Evolutionary conservation across 1,140 invertebrate species (phyloP), one percentile per base, ranked within the genome.

Genomic region (Littorina saxatilis): DNA sequence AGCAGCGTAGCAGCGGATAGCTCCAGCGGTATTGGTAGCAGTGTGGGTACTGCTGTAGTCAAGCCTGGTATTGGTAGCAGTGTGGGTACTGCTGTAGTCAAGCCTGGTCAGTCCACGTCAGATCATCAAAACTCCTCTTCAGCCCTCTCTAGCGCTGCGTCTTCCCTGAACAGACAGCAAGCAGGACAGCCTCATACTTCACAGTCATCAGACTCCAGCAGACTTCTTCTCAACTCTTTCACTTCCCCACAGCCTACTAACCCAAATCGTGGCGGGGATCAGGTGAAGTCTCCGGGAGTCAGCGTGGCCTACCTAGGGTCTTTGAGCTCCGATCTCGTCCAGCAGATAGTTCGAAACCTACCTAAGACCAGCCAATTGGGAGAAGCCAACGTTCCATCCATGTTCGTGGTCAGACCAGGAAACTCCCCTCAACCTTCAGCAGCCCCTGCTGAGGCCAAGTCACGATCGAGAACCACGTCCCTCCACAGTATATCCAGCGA

Each of bases 321-420:
- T 20, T 29, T 73, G n/a, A 40, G 23, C 17, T 61, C 76, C 0
- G 55, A 77, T 37, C 50, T 77, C 15, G 74, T 77, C 20, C 74
- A 77, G 40, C 50, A 77, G 35, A 77, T 77, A 37, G 74, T 77
- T 20, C 74, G 74, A 13, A 77, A 11, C 52, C 52, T 77, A 13
- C 74, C 74, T 15, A 1, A 61, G 15, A 77, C 74, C 35, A 77
- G 74, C 47, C 74, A 77, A 52, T 27, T 77, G 23, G 74, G 74
- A 52, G 74, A 77, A n/a, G 52, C 39, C 15, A 27, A 37, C n/a
- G 15, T 15, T 17, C 74, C 74, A 23, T 58, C 50, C 52, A 77
- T 77, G 74, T 58, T 23, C 29, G 52, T 77, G 29, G n/a, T 77
- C 37, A 58, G 35, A 35, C 72, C n/a, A 13, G 72, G n/a, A 50